A percentile compares a stretch with the other conserved stretches of the same genome.
These are phyloP conservation scores for Geotrypetes seraphini DNA, from an alignment of 2,797 vertebrate genomes.

Conservation along the genomic window DNA sequence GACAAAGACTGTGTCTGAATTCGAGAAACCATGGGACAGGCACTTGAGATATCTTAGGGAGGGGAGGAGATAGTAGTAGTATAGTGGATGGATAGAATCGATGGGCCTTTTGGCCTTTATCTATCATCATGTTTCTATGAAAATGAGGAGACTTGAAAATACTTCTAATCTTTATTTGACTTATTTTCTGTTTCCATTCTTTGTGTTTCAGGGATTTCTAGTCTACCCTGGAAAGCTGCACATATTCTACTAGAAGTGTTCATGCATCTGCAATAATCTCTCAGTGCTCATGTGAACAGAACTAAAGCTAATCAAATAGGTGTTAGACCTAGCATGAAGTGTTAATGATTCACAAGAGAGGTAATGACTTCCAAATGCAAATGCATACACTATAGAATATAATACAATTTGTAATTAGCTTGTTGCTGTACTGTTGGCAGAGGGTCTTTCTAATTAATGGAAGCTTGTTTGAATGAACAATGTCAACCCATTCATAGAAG, in stretches of 20 bases:
- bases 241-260: neutral
- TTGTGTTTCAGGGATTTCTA: neutral
- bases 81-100: too few relatives aligned
- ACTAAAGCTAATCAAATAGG: neutral
- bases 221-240: neutral
- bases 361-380: neutral
- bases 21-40: too few relatives aligned
- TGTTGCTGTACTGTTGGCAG: neutral
- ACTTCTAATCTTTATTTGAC: too few relatives aligned
- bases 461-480: neutral
- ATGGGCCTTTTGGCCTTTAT: too few relatives aligned
- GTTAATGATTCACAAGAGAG: neutral
- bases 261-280: neutral
- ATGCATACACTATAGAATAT: neutral
- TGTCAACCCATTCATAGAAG: neutral
- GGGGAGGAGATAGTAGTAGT: too few relatives aligned
- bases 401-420: neutral
- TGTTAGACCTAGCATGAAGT: neutral
- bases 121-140: too few relatives aligned
- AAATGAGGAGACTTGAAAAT: too few relatives aligned
- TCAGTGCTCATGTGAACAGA: neutral
- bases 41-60: too few relatives aligned
- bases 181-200: too few relatives aligned
- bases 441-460: neutral
- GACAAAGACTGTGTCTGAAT: too few relatives aligned